These are phyloP conservation scores for Verasper variegatus DNA, from an alignment of 2,113 vertebrate species.

Conservation along the genomic window DNA sequence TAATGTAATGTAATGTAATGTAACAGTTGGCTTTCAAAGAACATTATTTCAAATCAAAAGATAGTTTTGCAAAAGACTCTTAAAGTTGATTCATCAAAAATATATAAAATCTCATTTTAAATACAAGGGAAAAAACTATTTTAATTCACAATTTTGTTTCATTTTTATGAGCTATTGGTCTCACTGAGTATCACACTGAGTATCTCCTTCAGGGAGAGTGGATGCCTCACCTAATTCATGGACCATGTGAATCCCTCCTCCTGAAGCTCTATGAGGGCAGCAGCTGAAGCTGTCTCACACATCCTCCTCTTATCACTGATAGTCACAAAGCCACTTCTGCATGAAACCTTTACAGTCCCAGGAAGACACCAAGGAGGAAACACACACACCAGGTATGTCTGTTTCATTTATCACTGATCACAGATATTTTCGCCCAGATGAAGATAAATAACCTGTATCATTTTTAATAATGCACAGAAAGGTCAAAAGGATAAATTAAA, in stretches of 20 bases:
- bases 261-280: constrained; percentile 22
- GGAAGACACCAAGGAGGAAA: constrained; percentile 2
- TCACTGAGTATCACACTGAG: not conserved
- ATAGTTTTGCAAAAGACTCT: not conserved
- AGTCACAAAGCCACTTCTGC: not conserved
- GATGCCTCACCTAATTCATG: not conserved
- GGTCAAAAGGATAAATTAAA: not conserved
- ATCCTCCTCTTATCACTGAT: constrained; percentile 1
- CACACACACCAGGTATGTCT: constrained; percentile 40
- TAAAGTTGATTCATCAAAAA: not conserved
- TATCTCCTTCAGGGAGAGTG: not conserved
- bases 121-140: not conserved
- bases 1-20: no score
- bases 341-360: not conserved
- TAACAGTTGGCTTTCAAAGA: no score
- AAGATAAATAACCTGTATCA: not conserved
- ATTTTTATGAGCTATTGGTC: not conserved
- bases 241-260: constrained; percentile 28
- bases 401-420: not conserved
- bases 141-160: not conserved
- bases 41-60: no score
- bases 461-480: not conserved
- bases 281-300: constrained; percentile 5
- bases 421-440: not conserved
- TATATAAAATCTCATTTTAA: not conserved